Evolutionary conservation across 1,140 invertebrate species (phyloP), one percentile per base, ranked within the genome.

Genomic region (Carposina sasakii): DNA sequence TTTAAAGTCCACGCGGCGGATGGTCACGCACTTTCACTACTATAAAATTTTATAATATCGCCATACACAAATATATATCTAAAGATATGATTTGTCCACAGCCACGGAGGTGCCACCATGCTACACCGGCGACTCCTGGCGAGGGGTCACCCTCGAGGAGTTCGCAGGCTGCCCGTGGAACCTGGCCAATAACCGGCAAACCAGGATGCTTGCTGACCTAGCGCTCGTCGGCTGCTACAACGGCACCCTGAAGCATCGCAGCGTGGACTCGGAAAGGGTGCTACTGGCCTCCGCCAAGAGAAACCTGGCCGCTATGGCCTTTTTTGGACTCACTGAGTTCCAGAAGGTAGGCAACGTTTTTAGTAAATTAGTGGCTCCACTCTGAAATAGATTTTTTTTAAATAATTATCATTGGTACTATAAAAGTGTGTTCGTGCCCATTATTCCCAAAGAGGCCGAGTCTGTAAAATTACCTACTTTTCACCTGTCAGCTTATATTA

Each of bases 161-260:
- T 99, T 99, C 82, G 91, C 97, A 62, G 85, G 88, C 17, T 99
- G 98, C 79, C 90, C 91, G 6, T 91, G 93, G 67, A 99, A 99
- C 89, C 86, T 99, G 64, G 98, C 97, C 10, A 91, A 91, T 61
- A 99, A 99, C 86, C 88, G 98, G 48, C 97, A 99, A 86, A 99
- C 98, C 0, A 87, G 98, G 61, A 99, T 99, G 98, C 79, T 99
- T 52, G 95, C 97, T 24, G 96, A 98, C 88, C 86, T 99, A 52
- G 93, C 93, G 45, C 87, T 98, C 34, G 92, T 99, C 15, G 96
- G 96, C 43, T 99, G 98, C 84, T 99, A 99, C 85, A 96, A 98
- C 81, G 91, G 88, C 26, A 91, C 91, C 15, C 89, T 92, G 31
- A 86, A 93, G 37, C 91, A 97, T 73, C 85, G 89, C 39, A 89